Evolutionary conservation across 30 jellyfish, hydroid and myxozoan species (phyloP).

Genomic region (Chrysaora quinquecirrha): DNA sequence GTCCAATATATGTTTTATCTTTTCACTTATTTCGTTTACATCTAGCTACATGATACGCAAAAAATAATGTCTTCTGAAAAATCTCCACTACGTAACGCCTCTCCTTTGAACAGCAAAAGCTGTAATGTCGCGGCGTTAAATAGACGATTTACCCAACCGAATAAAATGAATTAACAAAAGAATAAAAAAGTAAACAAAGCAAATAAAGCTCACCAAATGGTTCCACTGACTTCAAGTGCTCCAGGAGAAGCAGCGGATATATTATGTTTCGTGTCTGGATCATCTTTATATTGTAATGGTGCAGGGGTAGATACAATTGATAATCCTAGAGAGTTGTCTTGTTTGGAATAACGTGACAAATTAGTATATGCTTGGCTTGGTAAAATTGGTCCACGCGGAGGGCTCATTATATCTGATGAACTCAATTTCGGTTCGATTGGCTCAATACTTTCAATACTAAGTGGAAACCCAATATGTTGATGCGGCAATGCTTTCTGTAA

Average conservation of each 20-base stretch:
- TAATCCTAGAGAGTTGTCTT: slow-evolving; percentile 50
- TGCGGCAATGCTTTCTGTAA: background rate
- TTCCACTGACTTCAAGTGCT: slow-evolving; percentile 33
- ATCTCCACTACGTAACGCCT: too few relatives aligned
- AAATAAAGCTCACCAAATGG: slow-evolving; percentile 30
- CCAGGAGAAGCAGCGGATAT: slow-evolving; percentile 6
- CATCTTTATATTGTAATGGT: slow-evolving; percentile 71
- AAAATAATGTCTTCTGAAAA: too few relatives aligned
- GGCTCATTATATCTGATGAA: slow-evolving; percentile 13
- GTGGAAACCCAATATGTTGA: background rate
- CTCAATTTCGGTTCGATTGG: slow-evolving; percentile 27
- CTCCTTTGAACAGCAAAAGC: too few relatives aligned
- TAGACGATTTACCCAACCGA: too few relatives aligned
- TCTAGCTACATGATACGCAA: too few relatives aligned
- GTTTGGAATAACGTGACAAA: slow-evolving; percentile 35
- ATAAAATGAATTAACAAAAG: too few relatives aligned
- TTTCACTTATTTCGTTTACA: too few relatives aligned
- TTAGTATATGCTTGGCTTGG: slow-evolving; percentile 56
- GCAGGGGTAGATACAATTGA: slow-evolving; percentile 88
- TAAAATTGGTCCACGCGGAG: slow-evolving; percentile 30
- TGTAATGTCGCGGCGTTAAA: too few relatives aligned
- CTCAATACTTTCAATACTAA: slow-evolving; percentile 9
- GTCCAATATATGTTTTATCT: too few relatives aligned
- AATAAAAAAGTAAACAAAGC: too few relatives aligned
- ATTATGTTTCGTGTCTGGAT: background rate